Percentiles rank a stretch among this genome's conserved stretches.
Evolutionary conservation across 2,113 vertebrate genomes (phyloP).

Genomic region (Elanoides forficatus): DNA sequence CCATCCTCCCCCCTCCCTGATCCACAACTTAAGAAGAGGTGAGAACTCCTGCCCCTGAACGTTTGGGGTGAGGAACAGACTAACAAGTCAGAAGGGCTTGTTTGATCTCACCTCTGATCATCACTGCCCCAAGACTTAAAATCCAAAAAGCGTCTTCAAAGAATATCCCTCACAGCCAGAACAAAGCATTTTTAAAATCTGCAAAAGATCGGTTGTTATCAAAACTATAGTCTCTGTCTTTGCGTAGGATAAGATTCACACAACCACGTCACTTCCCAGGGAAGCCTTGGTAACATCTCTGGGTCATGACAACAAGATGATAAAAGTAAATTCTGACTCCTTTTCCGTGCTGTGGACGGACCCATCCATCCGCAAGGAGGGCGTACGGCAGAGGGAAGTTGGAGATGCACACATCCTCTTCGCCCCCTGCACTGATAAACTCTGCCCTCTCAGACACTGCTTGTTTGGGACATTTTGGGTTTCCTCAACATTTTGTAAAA

Average conservation of each 20-base stretch:
- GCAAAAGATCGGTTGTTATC: background rate
- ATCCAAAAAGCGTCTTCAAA: background rate
- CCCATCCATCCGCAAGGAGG: background rate
- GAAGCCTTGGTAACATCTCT: background rate
- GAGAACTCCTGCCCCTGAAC: background rate
- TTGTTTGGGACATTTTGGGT: background rate
- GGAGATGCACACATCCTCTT: background rate
- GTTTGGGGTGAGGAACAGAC: background rate
- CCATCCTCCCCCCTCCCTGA: background rate
- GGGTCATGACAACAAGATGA: background rate
- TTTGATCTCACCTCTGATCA: background rate
- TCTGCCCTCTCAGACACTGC: background rate
- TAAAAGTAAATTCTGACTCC: background rate
- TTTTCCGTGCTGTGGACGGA: background rate
- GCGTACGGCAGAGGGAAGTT: fast-evolving
- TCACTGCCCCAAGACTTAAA: background rate
- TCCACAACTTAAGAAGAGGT: background rate
- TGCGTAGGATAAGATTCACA: background rate
- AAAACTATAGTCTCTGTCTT: background rate
- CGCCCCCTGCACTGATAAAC: background rate
- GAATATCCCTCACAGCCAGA: background rate
- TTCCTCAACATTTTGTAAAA: background rate
- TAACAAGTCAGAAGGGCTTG: background rate
- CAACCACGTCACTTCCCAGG: background rate
- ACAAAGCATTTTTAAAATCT: background rate